These are phyloP conservation scores for Quiscalus mexicanus DNA, from an alignment of 2,113 vertebrate genomes.

Conservation along the genomic window DNA sequence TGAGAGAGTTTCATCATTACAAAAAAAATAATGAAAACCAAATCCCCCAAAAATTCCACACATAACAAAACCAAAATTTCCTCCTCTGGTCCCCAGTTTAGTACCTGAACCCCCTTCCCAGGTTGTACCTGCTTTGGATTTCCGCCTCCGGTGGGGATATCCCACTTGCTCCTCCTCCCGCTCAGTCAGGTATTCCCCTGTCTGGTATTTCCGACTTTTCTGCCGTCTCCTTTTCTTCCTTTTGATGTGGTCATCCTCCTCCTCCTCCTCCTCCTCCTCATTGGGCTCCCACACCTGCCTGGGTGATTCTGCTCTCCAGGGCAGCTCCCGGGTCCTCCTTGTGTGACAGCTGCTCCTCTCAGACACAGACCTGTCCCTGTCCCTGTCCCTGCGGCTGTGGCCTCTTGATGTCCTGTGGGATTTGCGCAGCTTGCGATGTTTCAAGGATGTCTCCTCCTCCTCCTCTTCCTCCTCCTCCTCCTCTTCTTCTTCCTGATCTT, in stretches of 20 bases:
- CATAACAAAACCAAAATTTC: not conserved
- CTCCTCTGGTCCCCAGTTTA: not conserved
- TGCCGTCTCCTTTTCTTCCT: constrained; percentile 89
- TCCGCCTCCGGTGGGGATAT: constrained; percentile 67
- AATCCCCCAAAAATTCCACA: accelerated
- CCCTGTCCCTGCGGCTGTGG: constrained; percentile 69
- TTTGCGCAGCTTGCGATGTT: constrained; percentile 75
- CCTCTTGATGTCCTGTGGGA: constrained; percentile 70
- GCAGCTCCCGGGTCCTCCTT: constrained; percentile 74
- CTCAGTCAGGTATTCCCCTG: constrained; percentile 90
- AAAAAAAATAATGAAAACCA: not conserved
- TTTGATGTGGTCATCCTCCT: constrained; percentile 71
- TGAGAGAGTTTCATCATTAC: not conserved
- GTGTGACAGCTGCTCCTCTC: constrained; percentile 71
- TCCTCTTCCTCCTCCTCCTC: constrained; percentile 39
- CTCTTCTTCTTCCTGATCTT: constrained; percentile 64
- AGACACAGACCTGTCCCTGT: constrained; percentile 71
- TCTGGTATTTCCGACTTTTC: constrained; percentile 93
- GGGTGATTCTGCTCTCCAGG: constrained; percentile 76
- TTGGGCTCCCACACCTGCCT: constrained; percentile 75
- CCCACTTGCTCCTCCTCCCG: constrained; percentile 80
- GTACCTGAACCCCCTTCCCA: not conserved
- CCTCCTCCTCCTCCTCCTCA: constrained; percentile 77
- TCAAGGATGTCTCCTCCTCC: constrained; percentile 57
- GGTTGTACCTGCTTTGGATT: constrained; percentile 74